Base-by-base conservation (phyloP, 1,140 invertebrate genomes). In the Drosophila funebris region DNA sequence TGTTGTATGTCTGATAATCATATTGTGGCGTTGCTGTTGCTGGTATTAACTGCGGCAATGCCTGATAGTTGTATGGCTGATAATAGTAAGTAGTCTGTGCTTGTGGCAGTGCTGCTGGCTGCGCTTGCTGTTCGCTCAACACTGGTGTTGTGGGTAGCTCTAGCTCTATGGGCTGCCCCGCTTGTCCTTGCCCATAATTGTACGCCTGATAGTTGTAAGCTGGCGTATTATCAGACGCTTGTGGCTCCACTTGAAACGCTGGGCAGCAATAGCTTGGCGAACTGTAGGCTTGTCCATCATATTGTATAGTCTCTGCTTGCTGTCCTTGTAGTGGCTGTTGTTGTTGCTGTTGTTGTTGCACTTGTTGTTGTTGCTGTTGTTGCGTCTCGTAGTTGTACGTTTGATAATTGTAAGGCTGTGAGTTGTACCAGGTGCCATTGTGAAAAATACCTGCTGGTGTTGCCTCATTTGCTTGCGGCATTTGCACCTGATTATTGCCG, bases 351-450 rank as follows among this genome's bases (percentile, higher is more conserved):
- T 50, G 18, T n/a, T 24, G 3, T 6, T 46, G 7, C 1, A 2
- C 3, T 4, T 36, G 7, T 3, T 36, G 43, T 3, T 11, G 41
- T 7, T 22, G 41, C 4, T 44, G 16, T 20, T 11, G 18, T 22
- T 20, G 33, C 2, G 24, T n/a, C 44, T 27, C 24, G n/a, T 4
- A 48, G 20, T 1, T 46, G 8, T 22, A 18, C 4, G 6, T 6
- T 6, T 29, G 44, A 7, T n/a, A 31, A 5, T 27, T 27, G 6
- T 27, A 27, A 2, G n/a, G 3, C 11, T 13, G 14, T 8, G 60
- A 0, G 8, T 44, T 66, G 54, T 58, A 67, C 53, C 53, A 58
- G 3, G 43, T 58, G 22, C 63, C 63, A 1, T 58, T 58, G 11
- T 58, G 29, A 16, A 29, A 58, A 13, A 58, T 11, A 9, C 53